Evolutionary conservation across 2,888 invertebrate genomes (phyloP), one percentile per base, ranked within the genome.

Genomic region (Aricia artaxerxes): DNA sequence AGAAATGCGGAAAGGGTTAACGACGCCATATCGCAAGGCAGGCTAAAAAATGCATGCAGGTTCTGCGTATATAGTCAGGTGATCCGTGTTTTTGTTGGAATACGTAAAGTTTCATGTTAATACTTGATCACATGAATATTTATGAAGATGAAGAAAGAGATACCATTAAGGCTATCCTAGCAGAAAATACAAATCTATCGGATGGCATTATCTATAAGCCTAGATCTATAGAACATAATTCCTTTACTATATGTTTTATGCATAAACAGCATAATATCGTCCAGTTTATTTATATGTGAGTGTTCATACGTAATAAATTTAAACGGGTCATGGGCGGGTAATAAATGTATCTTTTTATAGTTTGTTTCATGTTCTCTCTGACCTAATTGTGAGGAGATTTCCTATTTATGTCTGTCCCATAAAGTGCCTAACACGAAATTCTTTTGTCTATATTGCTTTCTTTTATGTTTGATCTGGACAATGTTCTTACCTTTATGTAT

Each of bases 281-380:
- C 44, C 24, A 75, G n/a, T 75, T 38, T 73, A 78, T 78, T 78
- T 73, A 78, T 40, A 72, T 13, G 38, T 64, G 35, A 24, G 38
- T 73, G 3, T 57, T 11, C 73, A 35, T 38, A 57, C 57, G 78
- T 57, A 57, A 49, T 75, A 75, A 49, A 75, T 53, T 76, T 24
- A 78, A 57, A 72, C 57, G 72, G 72, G 78, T 78, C 78, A 78
- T 24, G 78, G 78, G 73, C 78, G 78, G 73, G 13, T 73, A 53
- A 53, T 40, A 73, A 60, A 53, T 35, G 78, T 73, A n/a, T 78
- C 24, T 53, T 77, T 77, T 40, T 78, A 78, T 78, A 78, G 78
- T 78, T 69, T 57, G 53, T 44, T 72, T 35, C 60, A 53, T 72
- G 35, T 78, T 73, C 53, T 69, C 78, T 40, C 78, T 64, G 78